Percentiles rank a stretch among this genome's conserved stretches.
These are phyloP conservation scores for Zeuzera pyrina DNA, from an alignment of 2,888 invertebrate species.

Conservation along the genomic window DNA sequence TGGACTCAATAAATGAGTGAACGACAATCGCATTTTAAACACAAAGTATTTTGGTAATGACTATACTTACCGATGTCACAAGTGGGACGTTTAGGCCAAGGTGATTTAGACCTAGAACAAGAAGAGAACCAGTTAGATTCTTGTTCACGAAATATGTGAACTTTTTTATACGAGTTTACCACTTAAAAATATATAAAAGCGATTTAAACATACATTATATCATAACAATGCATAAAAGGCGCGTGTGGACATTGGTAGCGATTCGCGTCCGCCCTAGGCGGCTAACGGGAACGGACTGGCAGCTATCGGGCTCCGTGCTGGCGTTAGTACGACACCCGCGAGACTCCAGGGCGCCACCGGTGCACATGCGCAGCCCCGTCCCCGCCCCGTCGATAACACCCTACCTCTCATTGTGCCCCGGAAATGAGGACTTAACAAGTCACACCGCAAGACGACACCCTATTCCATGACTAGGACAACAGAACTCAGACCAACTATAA, in stretches of 20 bases:
- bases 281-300: conserved; percentile 51
- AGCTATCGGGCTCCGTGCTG: conserved; percentile 42
- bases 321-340: conserved; percentile 54
- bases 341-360: conserved; percentile 62
- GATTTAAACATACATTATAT: conserved; percentile 36
- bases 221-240: background rate
- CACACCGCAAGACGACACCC: conserved; percentile 56
- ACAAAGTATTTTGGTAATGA: too few species aligned
- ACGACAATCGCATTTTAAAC: too few species aligned
- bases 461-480: conserved; percentile 22
- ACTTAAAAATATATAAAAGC: conserved; percentile 4
- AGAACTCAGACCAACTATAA: too few species aligned
- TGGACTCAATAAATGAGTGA: conserved; percentile 3
- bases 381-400: conserved; percentile 59
- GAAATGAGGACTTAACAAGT: conserved; percentile 64
- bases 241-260: conserved; percentile 6
- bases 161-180: background rate
- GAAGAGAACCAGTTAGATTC: conserved; percentile 27
- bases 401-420: conserved; percentile 61
- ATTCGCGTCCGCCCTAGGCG: conserved; percentile 34
- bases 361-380: conserved; percentile 58
- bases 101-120: conserved; percentile 47
- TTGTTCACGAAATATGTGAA: conserved; percentile 3
- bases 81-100: conserved; percentile 29
- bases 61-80: conserved; percentile 13